Evolutionary conservation across 2,888 invertebrate genomes (phyloP), one percentile per base, ranked within the genome.

Genomic region (Stenchaetothrips biformis): DNA sequence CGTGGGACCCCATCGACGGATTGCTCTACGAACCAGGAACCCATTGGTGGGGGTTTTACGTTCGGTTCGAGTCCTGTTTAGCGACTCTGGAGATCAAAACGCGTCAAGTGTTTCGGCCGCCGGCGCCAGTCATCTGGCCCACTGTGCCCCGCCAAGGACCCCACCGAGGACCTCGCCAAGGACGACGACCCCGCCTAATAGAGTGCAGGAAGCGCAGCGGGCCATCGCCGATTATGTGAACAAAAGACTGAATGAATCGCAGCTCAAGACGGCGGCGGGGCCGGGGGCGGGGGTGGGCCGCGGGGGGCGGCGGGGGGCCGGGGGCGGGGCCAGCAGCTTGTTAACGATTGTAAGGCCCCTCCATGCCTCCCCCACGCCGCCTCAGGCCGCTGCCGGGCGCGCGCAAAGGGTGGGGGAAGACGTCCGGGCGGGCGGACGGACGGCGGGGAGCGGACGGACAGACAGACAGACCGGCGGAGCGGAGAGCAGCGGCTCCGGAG

Each of bases 321-420:
- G 67, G 37, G 67, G 67, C 67, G 67, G 67, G 25, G 67, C 21
- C 67, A 25, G 67, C 21, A 11, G 21, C 67, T 74, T 74, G 67
- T 74, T 74, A 74, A 74, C 21, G 67, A 74, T 74, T 74, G 67
- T 74, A 74, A 74, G 67, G 25, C 67, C 67, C 67, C 21, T 37
- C 37, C 37, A 37, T 37, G 37, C 37, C 37, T 74, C 67, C 67
- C 67, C 67, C 67, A 74, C 67, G 67, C 59, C 13, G 59, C 59
- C 18, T 16, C 59, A 11, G 67, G n/a, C 81, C 62, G 81, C 81
- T 79, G 80, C 80, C 79, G 78, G 59, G 79, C 78, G 48, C 47
- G 16, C 78, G 48, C 47, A 11, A 79, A 79, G 81, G 82, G 82
- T 81, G 80, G 74, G 79, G 48, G 67, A 74, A 59, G 78, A 53